Percentiles rank a stretch among this genome's conserved stretches.
phyloP scores from a whole-genome alignment of 2,888 invertebrate species.

The Chironomus tentans region DNA sequence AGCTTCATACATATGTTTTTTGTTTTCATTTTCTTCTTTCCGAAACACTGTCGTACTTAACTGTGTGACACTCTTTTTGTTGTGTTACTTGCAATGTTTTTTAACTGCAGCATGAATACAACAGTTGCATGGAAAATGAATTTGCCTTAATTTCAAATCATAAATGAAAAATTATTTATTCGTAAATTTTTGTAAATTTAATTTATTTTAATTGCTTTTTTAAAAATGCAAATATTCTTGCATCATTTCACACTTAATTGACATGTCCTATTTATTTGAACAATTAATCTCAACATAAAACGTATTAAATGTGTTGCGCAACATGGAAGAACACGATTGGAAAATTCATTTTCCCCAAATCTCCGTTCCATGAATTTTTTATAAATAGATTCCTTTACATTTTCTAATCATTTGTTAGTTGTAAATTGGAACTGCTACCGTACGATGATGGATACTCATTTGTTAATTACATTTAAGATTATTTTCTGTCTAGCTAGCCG shows the following conservation, averaged over 20 bases:
- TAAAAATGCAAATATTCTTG: no score
- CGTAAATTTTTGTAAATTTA: background rate
- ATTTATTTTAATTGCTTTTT: background rate
- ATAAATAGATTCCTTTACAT: no score
- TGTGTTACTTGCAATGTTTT: background rate
- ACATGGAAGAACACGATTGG: conserved; percentile 9
- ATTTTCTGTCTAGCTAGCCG: no score
- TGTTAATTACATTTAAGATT: no score
- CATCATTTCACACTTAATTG: background rate
- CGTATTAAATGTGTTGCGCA: conserved; percentile 32
- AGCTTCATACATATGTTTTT: conserved; percentile 12
- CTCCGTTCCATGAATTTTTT: no score
- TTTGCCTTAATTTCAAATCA: background rate
- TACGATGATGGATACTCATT: no score
- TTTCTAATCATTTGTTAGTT: no score
- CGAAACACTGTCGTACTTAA: background rate
- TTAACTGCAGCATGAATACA: background rate
- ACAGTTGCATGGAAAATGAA: conserved; percentile 2
- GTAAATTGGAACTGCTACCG: no score
- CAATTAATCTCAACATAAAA: background rate
- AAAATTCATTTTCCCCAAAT: no score
- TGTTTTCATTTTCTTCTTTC: conserved; percentile 12
- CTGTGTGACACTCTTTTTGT: conserved; percentile 3
- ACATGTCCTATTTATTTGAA: background rate
- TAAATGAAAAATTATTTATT: background rate